Percentiles rank a stretch among this genome's conserved stretches.
Evolutionary conservation across 1,140 invertebrate genomes (phyloP).

Genomic region (Tetragnatha versicolor): DNA sequence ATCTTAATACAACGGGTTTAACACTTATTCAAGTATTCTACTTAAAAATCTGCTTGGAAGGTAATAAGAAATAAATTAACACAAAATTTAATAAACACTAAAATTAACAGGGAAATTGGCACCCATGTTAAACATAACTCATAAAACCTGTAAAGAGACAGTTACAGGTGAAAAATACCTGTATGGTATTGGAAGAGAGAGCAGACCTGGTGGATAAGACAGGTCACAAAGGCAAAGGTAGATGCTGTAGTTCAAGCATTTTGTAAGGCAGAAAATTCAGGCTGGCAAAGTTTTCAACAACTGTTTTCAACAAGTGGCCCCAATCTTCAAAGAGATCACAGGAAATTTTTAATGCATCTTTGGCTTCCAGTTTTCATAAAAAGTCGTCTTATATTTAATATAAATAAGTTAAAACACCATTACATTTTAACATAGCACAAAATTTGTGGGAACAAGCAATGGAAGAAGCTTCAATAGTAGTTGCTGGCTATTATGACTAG

Average conservation of each 20-base stretch:
- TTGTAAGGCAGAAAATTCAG: conserved; percentile 54
- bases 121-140: conserved; percentile 55
- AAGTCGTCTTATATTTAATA: conserved; percentile 28
- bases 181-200: conserved; percentile 51
- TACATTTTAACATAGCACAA: conserved; percentile 51
- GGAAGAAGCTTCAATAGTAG: conserved; percentile 49
- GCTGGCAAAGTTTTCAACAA: conserved; percentile 55
- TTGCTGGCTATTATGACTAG: conserved; percentile 52
- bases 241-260: conserved; percentile 50
- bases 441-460: conserved; percentile 52
- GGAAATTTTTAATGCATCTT: conserved; percentile 51
- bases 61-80: conserved; percentile 52
- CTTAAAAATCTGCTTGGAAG: conserved; percentile 31
- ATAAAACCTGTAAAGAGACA: conserved; percentile 52
- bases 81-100: conserved; percentile 52
- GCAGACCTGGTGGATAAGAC: conserved; percentile 35
- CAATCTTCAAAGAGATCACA: conserved; percentile 54
- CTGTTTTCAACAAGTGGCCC: conserved; percentile 56
- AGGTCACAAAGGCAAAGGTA: conserved; percentile 44
- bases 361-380: conserved; percentile 52
- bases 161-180: conserved; percentile 50
- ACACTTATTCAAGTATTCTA: neutral
- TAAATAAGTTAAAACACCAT: conserved; percentile 55
- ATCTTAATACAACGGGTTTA: conserved; percentile 51
- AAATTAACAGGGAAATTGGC: conserved; percentile 57